phyloP scores from a whole-genome alignment of 1,140 invertebrate species.

The Physella acuta region DNA sequence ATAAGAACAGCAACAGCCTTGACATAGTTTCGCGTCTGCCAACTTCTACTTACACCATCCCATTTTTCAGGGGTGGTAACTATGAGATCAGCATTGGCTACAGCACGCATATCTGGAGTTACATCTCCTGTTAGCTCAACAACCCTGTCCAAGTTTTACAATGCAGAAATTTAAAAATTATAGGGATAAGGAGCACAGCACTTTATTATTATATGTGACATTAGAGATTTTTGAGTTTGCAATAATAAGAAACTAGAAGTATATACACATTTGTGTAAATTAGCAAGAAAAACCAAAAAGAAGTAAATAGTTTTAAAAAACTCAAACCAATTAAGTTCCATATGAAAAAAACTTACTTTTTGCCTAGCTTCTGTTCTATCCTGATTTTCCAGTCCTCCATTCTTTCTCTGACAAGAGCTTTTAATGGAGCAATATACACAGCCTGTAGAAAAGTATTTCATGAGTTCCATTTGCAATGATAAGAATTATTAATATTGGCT shows the following conservation, averaged over 20 bases:
- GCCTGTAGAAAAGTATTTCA: constrained; percentile 62
- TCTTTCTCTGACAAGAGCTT: constrained; percentile 94
- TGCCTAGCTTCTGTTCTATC: constrained; percentile 76
- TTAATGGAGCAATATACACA: constrained; percentile 97
- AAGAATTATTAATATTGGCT: no score
- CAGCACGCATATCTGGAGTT: constrained; percentile 86
- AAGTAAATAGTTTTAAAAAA: no score
- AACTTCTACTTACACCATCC: constrained; percentile 96
- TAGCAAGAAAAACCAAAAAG: no score
- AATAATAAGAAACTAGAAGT: no score
- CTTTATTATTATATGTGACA: no score
- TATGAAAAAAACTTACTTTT: constrained; percentile 61
- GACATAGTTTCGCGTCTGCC: constrained; percentile 95
- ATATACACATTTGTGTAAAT: no score
- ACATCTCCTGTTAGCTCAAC: constrained; percentile 97
- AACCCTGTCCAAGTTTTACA: constrained; percentile 66
- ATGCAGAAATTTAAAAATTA: no score
- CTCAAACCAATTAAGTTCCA: no score
- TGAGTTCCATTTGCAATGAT: no score
- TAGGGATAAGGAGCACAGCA: no score
- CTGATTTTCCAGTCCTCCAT: constrained; percentile 95
- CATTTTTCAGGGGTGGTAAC: constrained; percentile 99
- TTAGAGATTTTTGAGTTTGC: no score
- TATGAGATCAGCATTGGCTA: constrained; percentile 84
- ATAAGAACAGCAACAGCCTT: constrained; percentile 88